Percentiles rank a stretch among this genome's conserved stretches.
These are phyloP conservation scores for Hypomecis punctinalis DNA, from an alignment of 2,888 invertebrate genomes.

Conservation along the genomic window DNA sequence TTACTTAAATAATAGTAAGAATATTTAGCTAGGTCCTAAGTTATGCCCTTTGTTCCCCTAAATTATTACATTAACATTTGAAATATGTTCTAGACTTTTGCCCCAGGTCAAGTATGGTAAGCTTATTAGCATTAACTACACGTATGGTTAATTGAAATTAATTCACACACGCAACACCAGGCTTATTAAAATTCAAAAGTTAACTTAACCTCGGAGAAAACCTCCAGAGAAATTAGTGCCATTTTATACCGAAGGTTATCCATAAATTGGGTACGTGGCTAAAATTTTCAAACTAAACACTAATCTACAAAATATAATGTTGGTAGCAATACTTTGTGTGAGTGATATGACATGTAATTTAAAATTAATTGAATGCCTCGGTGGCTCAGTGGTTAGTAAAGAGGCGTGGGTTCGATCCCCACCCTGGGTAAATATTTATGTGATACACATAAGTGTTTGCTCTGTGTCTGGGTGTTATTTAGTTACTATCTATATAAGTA, in stretches of 20 bases:
- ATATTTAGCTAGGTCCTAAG: neutral
- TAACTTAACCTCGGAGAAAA: conserved; percentile 10
- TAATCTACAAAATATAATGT: conserved; percentile 8
- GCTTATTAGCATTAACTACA: conserved; percentile 1
- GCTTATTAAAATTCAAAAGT: conserved; percentile 29
- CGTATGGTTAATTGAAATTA: conserved; percentile 21
- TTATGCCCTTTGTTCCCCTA: neutral
- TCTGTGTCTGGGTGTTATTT: no score
- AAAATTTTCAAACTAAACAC: conserved; percentile 9
- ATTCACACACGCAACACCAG: conserved; percentile 1
- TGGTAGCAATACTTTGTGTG: neutral
- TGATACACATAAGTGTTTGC: no score
- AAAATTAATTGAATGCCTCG: no score
- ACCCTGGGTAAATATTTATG: no score
- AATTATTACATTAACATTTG: neutral
- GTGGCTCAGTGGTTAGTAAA: no score
- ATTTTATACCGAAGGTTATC: conserved; percentile 20
- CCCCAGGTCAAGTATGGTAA: conserved; percentile 2
- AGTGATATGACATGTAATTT: neutral
- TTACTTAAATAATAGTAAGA: no score
- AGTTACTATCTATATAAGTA: no score
- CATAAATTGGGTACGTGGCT: conserved; percentile 13
- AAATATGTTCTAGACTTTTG: neutral
- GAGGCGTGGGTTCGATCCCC: no score
- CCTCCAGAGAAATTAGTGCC: conserved; percentile 24